Evolutionary conservation across 2,797 vertebrate genomes (phyloP), one percentile per base, ranked within the genome.

Genomic region (Micrastur ruficollis): DNA sequence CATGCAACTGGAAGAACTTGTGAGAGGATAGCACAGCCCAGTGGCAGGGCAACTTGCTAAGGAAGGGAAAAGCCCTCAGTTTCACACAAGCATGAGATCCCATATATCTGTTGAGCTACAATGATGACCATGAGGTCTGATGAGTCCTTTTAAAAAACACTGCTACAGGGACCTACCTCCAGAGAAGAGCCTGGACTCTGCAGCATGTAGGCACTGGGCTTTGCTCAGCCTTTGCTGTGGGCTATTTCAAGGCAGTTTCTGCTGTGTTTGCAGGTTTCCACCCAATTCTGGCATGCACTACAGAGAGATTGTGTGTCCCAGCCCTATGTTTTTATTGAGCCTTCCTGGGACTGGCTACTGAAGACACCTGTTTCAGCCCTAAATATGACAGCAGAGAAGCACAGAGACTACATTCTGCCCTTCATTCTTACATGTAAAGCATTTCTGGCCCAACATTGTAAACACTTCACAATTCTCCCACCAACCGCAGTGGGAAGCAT

Each of bases 311-410:
- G 42, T 73, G 34, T 95, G 81, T 86, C 92, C 66, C 55, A 72
- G 92, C 62, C 58, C 44, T 42, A 16, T 55, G 83, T 68, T 88
- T 81, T 81, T 93, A 95, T 26, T 53, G 46, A 90, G 83, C 88
- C 70, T 90, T 89, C 68, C 76, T 86, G 62, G 50, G 81, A 70
- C 44, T 26, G 31, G 65, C 75, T 67, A 32, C 55, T 27, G 63
- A 72, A 66, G 84, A 89, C 96, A 96, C 91, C 94, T 95, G 93
- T 94, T 95, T 95, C 73, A 81, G 66, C 47, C 88, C 81, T 85
- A 94, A 95, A 96, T 90, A 90, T 67, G 81, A 56, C 86, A 92
- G 47, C 78, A 71, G 56, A 76, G 73, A 91, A 90, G 61, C 27
- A 49, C 38, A 91, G 85, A 62, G 47, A 31, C 50, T 73, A 44